Percentiles rank a stretch among this genome's conserved stretches.
Conservation (phyloP, 2,113 vertebrate species). For the Lagopus muta region DNA sequence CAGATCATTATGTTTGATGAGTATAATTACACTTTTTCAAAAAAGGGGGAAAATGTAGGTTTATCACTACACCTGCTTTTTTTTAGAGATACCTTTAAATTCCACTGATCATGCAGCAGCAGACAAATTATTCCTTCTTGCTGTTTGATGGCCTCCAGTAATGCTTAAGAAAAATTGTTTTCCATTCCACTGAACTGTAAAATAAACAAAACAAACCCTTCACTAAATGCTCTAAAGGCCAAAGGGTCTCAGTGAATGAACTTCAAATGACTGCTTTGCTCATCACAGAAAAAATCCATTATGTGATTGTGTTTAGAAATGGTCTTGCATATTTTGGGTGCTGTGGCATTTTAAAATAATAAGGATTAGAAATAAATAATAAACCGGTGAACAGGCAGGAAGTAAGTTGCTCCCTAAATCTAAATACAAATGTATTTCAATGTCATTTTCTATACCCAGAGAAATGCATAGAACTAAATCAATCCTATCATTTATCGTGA, state of each 20-base stretch:
- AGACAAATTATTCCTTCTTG: conserved; percentile 62
- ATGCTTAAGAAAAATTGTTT: conserved; percentile 76
- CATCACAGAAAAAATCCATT: conserved; percentile 71
- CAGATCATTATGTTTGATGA: conserved; percentile 56
- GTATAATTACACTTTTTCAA: conserved; percentile 60
- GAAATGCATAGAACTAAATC: conserved; percentile 50
- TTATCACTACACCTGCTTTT: conserved; percentile 10
- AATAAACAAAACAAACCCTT: conserved; percentile 77
- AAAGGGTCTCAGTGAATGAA: conserved; percentile 71
- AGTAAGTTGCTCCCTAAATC: conserved; percentile 49
- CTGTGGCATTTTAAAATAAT: conserved; percentile 67
- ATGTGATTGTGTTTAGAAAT: conserved; percentile 64
- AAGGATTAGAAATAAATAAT: conserved; percentile 68
- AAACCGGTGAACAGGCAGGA: conserved; percentile 48
- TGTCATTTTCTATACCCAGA: conserved; percentile 59
- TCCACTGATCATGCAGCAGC: conserved; percentile 47
- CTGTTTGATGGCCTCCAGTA: conserved; percentile 63
- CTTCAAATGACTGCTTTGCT: conserved; percentile 69
- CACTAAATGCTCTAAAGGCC: conserved; percentile 74
- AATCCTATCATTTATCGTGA: conserved; percentile 50
- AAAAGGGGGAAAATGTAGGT: conserved; percentile 10
- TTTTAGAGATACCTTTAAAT: conserved; percentile 65
- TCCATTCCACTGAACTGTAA: conserved; percentile 76
- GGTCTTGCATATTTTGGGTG: conserved; percentile 48
- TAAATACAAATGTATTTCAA: conserved; percentile 65